Evolutionary conservation across 2,797 vertebrate species (phyloP), one percentile per base, ranked within the genome.

Genomic region (Amazona ochrocephala): DNA sequence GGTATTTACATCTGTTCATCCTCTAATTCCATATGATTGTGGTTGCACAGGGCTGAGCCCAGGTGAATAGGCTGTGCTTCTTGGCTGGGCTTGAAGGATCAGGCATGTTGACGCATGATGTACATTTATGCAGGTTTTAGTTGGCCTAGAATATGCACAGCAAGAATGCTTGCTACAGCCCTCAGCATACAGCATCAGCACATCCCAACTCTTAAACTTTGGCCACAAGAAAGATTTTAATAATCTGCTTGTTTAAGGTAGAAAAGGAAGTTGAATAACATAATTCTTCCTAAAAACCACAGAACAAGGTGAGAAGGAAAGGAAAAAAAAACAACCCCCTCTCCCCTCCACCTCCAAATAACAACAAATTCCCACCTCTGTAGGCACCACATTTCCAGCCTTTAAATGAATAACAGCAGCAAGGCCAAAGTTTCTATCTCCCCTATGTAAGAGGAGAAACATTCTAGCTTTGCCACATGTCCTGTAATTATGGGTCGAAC

Each of bases 401-500:
- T 76, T 83, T 82, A 90, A 87, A 92, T 80, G 87, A 89, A 86
- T 64, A 78, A 54, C 77, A 78, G 39, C 73, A 75, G 74, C 5
- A 34, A 84, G 34, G 41, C 58, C 62, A 95, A 89, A 56, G 67
- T 93, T 94, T 92, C 75, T 48, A 44, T 79, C 72, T 39, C 74
- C 34, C 44, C 61, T 24, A 32, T 87, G 87, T 79, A 56, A 82
- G 45, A 83, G 27, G 29, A 71, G 94, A 91, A 56, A 45, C 62
- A 68, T 79, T 89, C 94, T 79, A 84, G 88, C 75, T 84, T 90
- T 76, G 84, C 90, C 92, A 80, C 64, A 60, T 90, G 93, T 91
- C 96, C 96, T 97, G 93, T 95, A 97, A 97, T 87, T 96, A 95
- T n/a, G 92, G 97, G 95, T 95, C 96, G 87, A 97, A 98, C 97